phyloP scores from a whole-genome alignment of 2,797 vertebrate species.

The Brachyalestes nurse region DNA sequence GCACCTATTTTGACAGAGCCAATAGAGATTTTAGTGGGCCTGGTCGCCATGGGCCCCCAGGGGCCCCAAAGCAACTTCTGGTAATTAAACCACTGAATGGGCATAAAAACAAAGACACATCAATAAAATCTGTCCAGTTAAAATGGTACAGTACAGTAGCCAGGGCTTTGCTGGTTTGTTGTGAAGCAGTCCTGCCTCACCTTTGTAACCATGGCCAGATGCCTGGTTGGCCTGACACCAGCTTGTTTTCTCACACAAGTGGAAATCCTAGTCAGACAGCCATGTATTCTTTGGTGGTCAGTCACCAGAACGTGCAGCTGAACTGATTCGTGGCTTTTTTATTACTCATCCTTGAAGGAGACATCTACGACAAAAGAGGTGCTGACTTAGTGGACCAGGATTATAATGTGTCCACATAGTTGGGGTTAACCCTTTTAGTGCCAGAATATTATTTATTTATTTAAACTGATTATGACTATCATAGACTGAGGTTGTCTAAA shows the following conservation, averaged over 20 bases:
- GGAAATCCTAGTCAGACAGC: neutral
- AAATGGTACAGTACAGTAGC: neutral
- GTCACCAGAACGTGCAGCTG: neutral
- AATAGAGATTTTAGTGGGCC: too few species aligned
- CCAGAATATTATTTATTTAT: neutral
- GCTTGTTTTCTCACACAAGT: neutral
- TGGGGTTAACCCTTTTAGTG: neutral
- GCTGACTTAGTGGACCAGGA: constrained; percentile 9
- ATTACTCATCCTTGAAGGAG: neutral
- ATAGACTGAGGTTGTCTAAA: too few species aligned
- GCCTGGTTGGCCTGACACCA: neutral
- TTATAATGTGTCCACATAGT: neutral
- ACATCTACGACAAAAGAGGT: neutral
- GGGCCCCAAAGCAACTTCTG: neutral
- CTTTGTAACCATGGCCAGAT: neutral
- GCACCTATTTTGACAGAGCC: too few species aligned
- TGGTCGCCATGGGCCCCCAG: too few species aligned
- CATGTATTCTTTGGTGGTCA: too few species aligned
- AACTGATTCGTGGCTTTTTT: neutral
- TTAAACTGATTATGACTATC: too few species aligned
- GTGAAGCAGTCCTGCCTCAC: neutral
- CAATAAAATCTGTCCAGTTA: neutral
- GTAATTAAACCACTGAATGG: neutral
- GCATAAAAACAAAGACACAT: neutral
- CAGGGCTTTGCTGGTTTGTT: neutral